phyloP scores from a whole-genome alignment of 1,140 invertebrate species.

The Drosophila persimilis region DNA sequence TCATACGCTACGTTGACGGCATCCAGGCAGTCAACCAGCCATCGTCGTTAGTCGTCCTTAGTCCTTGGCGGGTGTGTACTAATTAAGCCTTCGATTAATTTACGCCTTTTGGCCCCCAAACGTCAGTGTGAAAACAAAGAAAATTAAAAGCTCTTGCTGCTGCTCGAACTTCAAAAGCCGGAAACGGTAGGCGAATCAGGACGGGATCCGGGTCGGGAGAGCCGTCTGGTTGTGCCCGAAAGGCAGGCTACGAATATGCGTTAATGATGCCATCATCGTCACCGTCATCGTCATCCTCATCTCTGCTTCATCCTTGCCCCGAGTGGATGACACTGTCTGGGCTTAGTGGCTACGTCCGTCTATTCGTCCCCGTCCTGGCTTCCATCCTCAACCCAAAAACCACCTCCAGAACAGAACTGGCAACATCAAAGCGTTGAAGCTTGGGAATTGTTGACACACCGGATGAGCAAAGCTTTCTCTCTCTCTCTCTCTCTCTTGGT shows the following conservation, averaged over 20 bases:
- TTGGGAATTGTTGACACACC: conserved; percentile 82
- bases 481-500: conserved; percentile 5
- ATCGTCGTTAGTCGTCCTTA: not conserved
- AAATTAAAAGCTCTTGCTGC: conserved; percentile 70
- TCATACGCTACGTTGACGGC: conserved; percentile 73
- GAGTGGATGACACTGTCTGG: conserved; percentile 72
- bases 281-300: conserved; percentile 6
- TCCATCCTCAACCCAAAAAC: conserved; percentile 1
- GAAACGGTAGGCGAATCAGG: conserved; percentile 49
- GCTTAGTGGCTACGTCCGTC: conserved; percentile 62
- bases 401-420: conserved; percentile 10
- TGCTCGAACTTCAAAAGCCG: conserved; percentile 79
- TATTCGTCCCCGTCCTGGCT: not conserved
- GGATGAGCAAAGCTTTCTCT: conserved; percentile 63
- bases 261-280: conserved; percentile 77
- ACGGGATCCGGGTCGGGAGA: conserved; percentile 2
- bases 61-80: conserved; percentile 61
- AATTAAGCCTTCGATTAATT: conserved; percentile 82
- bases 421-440: conserved; percentile 81
- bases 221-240: conserved; percentile 46
- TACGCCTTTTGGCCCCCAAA: conserved; percentile 79
- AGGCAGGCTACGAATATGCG: conserved; percentile 65
- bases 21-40: conserved; percentile 43
- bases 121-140: conserved; percentile 76
- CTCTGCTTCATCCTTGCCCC: conserved; percentile 1